Conservation (phyloP, 2,113 vertebrate genomes). For the Scomber japonicus region DNA sequence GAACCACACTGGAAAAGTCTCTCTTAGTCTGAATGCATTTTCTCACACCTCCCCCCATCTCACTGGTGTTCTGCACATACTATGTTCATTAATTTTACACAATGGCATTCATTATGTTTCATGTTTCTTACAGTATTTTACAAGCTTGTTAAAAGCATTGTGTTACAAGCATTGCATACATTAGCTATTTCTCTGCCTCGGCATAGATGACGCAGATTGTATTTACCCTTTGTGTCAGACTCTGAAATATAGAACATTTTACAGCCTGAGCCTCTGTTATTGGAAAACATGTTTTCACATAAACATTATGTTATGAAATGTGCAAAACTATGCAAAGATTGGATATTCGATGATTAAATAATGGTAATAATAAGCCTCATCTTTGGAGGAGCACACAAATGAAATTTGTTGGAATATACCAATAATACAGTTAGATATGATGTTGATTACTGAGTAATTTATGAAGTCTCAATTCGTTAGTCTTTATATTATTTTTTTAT, state of each 20-base stretch:
- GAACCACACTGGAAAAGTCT: not conserved
- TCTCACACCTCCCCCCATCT: not conserved
- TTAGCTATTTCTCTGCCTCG: not conserved
- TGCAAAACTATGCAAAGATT: too few relatives aligned
- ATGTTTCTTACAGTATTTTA: not conserved
- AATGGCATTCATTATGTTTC: not conserved
- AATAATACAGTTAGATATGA: too few relatives aligned
- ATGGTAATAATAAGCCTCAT: too few relatives aligned
- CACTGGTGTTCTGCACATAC: not conserved
- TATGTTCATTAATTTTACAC: not conserved
- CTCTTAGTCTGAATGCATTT: slow-evolving; percentile 8
- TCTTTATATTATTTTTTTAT: too few relatives aligned
- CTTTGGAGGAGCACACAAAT: too few relatives aligned
- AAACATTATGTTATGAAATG: not conserved
- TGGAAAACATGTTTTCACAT: not conserved
- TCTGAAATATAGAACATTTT: not conserved
- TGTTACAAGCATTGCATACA: not conserved
- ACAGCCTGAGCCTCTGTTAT: not conserved
- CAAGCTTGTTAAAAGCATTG: too few relatives aligned
- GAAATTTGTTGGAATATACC: too few relatives aligned
- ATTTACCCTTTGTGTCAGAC: not conserved
- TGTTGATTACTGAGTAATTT: too few relatives aligned
- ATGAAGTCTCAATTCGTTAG: too few relatives aligned
- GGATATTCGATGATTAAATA: too few relatives aligned
- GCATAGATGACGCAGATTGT: not conserved